Evolutionary conservation across 35 echinoderm and acorn worm genomes (phyloP), one percentile per base, ranked within the genome.

Genomic region (Patiria miniata): DNA sequence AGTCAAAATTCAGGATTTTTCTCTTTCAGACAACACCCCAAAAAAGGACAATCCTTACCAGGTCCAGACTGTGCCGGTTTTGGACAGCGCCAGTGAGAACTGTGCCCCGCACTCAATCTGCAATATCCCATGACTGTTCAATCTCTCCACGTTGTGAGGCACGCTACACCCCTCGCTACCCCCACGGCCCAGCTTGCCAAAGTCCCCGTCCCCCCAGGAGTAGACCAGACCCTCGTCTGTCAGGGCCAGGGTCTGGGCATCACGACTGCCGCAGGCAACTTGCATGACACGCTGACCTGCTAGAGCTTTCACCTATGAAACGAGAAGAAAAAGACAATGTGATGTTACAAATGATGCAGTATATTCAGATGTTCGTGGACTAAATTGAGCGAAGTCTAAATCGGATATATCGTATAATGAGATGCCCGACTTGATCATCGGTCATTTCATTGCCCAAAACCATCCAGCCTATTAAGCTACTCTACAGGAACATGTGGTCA

Each of bases 61-160:
- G 33, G 95, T 97, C 95, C 95, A 97, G 10, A 97, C 95, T 51
- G 83, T 61, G 19, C 95, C 95, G 52, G 80, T 17, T 60, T 94
- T 97, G 19, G 95, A 94, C 28, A 97, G 82, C 1, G 95, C 95
- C 86, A 97, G 57, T 61, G 91, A 94, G 44, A 97, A 97, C 89
- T 97, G 92, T 21, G 95, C 95, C 10, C 95, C 95, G 83, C 95
- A 97, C 77, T 97, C 95, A 78, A 97, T 97, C 79, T 97, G 95
- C 30, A 97, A 81, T n/a, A 97, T 89, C 1, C 86, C 88, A n/a
- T 97, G 95, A 18, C 89, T 89, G 65, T 97, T 97, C 18, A 94
- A 37, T 36, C 95, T 91, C 89, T 97, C 95, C 3, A 97, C 92
- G 33, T 97, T 97, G 54, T 97, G 95, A 32, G 95, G 95, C 8